Evolutionary conservation across 1,140 invertebrate genomes (phyloP), one percentile per base, ranked within the genome.

Genomic region (Drosophila mojavensis): DNA sequence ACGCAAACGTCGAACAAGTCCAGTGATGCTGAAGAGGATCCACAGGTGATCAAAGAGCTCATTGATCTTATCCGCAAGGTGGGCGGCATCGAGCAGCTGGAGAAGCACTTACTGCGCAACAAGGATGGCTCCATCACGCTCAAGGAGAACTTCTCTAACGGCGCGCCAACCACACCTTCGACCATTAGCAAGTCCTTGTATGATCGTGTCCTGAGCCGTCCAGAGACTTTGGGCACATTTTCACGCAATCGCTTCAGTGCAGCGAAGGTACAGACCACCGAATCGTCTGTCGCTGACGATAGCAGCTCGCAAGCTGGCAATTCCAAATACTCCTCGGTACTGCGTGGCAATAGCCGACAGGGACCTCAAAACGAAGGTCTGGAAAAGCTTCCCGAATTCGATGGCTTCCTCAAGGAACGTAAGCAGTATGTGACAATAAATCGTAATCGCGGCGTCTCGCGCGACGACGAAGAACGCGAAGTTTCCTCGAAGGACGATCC

Each of bases 61-160:
- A 96, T 97, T 47, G 95, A 95, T 74, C 93, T 97, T 0, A 97
- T 97, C 48, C 97, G 96, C 88, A 97, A 97, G 95, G 95, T 96
- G 66, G 96, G 96, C 89, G 96, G 96, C 15, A 94, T 97, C 2
- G 96, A 97, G 88, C 95, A 97, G 80, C 91, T 97, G 10, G 96
- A 97, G 85, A 97, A 96, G 83, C 96, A 97, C 63, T 90, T 97
- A 28, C 92, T 94, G 28, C 79, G 94, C 4, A 93, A 95, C 54
- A 94, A 95, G n/a, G 91, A 82, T 50, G 79, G 79, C 6, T 81
- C 82, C 3, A 90, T 89, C 2, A 79, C 78, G 6, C 62, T 80
- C 4, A 91, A 84, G 17, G 78, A 91, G 43, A 79, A 89, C 39
- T 73, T 75, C 0, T 71, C 78, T 0, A 72, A 62, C 24, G 82